Evolutionary conservation across 2,888 invertebrate genomes (phyloP).

Genomic region (Cephus nigrinus): DNA sequence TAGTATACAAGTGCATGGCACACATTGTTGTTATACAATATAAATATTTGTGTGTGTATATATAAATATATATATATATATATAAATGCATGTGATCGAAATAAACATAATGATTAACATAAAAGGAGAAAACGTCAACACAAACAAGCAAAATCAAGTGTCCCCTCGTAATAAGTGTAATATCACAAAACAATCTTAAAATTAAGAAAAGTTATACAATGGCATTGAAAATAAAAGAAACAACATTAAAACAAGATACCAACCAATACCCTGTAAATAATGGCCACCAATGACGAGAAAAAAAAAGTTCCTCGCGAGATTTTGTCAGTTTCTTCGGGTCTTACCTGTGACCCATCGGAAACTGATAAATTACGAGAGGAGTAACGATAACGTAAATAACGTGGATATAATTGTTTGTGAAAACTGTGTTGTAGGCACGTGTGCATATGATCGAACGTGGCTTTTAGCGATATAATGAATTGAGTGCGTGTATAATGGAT

Average conservation of each 20-base stretch:
- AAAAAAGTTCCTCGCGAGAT: neutral
- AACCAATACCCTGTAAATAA: slow-evolving; percentile 59
- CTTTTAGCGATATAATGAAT: neutral
- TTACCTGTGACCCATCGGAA: neutral
- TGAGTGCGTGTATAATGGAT: neutral
- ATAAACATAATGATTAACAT: slow-evolving; percentile 9
- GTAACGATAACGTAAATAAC: neutral
- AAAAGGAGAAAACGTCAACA: slow-evolving; percentile 36
- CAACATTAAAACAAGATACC: slow-evolving; percentile 58
- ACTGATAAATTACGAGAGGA: neutral
- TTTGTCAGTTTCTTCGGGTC: neutral
- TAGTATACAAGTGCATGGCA: neutral
- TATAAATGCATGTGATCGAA: neutral
- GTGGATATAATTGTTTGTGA: neutral
- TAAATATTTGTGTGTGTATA: neutral
- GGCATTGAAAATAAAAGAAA: slow-evolving; percentile 23
- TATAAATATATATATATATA: slow-evolving; percentile 2
- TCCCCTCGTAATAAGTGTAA: slow-evolving; percentile 39
- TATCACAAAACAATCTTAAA: slow-evolving; percentile 36
- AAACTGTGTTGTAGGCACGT: neutral
- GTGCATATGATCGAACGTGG: neutral
- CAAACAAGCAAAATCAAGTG: slow-evolving; percentile 63
- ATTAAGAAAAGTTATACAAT: slow-evolving; percentile 27
- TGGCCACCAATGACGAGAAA: slow-evolving; percentile 42
- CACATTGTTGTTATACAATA: neutral